Percentiles rank a stretch among this genome's conserved stretches.
Conservation (phyloP, 2,113 vertebrate genomes). For the Trinectes maculatus region DNA sequence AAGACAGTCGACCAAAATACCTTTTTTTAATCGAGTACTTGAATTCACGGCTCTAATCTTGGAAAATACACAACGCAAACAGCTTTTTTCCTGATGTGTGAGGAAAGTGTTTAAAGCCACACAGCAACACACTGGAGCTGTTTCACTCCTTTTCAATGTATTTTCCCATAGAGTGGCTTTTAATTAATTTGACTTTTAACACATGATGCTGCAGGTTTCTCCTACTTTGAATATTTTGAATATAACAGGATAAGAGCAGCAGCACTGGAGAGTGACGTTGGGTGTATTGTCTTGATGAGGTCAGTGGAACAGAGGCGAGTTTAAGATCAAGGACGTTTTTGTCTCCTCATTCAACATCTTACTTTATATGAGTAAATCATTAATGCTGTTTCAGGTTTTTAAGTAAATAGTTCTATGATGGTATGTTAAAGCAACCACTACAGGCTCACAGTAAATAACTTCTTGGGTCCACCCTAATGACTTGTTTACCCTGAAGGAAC, state of each 20-base stretch:
- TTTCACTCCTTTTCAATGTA: neutral
- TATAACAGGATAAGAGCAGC: no score
- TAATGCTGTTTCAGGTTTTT: neutral
- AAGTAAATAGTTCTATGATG: neutral
- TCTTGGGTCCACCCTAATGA: neutral
- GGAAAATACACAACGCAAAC: slow-evolving; percentile 29
- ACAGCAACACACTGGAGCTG: neutral
- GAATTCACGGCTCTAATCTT: slow-evolving; percentile 36
- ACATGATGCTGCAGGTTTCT: slow-evolving; percentile 6
- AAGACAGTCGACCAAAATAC: slow-evolving; percentile 19
- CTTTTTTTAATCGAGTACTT: slow-evolving; percentile 44
- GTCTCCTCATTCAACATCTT: neutral
- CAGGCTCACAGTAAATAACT: neutral
- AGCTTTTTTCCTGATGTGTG: slow-evolving; percentile 24
- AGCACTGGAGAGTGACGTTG: no score
- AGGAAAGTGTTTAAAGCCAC: slow-evolving; percentile 35
- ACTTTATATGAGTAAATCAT: neutral
- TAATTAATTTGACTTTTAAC: no score
- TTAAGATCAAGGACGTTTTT: neutral
- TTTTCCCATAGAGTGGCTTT: neutral
- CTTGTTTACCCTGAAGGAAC: slow-evolving; percentile 26
- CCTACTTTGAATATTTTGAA: neutral
- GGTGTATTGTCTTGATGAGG: neutral
- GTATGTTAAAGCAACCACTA: slow-evolving; percentile 1
- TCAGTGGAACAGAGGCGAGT: neutral